These are phyloP conservation scores for Dicrostonyx torquatus DNA, from an alignment of 2,797 vertebrate species.

Conservation along the genomic window DNA sequence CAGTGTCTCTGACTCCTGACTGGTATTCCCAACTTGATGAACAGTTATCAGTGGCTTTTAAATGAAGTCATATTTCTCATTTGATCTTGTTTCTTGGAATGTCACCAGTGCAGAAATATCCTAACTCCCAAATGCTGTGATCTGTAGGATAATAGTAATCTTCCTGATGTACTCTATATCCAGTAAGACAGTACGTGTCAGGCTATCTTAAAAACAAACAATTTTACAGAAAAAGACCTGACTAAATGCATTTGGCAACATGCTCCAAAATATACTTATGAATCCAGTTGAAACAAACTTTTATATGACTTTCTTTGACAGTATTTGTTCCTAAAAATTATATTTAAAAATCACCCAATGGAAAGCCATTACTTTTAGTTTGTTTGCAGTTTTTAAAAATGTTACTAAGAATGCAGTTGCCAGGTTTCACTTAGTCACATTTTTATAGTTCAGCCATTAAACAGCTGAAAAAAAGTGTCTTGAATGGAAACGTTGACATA, in stretches of 20 bases:
- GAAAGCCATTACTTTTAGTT: slow-evolving; percentile 59
- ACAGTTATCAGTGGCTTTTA: slow-evolving; percentile 13
- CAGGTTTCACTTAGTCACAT: slow-evolving; percentile 85
- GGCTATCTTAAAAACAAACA: slow-evolving; percentile 29
- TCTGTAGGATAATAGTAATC: background rate
- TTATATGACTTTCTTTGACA: slow-evolving; percentile 78
- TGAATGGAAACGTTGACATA: slow-evolving; percentile 88
- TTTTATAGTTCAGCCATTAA: slow-evolving; percentile 87
- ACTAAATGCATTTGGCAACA: slow-evolving; percentile 67
- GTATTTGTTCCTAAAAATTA: slow-evolving; percentile 69
- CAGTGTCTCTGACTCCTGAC: background rate
- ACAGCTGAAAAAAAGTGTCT: slow-evolving; percentile 81
- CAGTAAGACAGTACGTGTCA: background rate
- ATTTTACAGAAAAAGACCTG: slow-evolving; percentile 56
- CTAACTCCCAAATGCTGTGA: background rate
- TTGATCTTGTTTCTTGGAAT: slow-evolving; percentile 33
- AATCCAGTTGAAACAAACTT: slow-evolving; percentile 80
- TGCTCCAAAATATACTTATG: slow-evolving; percentile 75
- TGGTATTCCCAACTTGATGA: background rate
- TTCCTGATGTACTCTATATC: background rate
- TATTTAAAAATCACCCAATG: slow-evolving; percentile 76
- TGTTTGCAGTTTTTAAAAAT: slow-evolving; percentile 74
- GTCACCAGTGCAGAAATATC: background rate
- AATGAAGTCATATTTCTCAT: slow-evolving; percentile 1
- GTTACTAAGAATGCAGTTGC: slow-evolving; percentile 83